Conservation (phyloP, 2,888 invertebrate genomes). For the Laspeyria flexula region DNA sequence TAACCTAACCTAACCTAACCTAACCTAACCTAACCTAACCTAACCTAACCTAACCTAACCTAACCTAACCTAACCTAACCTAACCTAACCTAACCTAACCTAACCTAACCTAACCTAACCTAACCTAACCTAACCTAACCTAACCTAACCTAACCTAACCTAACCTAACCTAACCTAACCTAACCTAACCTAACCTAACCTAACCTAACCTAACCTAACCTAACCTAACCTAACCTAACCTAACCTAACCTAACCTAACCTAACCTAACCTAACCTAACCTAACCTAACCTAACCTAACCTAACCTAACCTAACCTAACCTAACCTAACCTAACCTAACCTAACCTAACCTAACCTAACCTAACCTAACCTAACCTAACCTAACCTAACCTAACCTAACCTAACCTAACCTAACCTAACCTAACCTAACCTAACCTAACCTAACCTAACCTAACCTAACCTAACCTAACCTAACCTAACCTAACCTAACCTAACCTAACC, state of each 20-base stretch:
- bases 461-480: conserved; percentile 26
- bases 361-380: conserved; percentile 28
- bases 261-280: conserved; percentile 18
- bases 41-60: not conserved
- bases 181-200: conserved; percentile 16
- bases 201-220: conserved; percentile 16
- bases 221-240: conserved; percentile 16
- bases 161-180: conserved; percentile 14
- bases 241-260: conserved; percentile 18
- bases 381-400: conserved; percentile 27
- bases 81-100: conserved; percentile 1
- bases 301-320: conserved; percentile 22
- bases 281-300: conserved; percentile 22
- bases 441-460: conserved; percentile 20
- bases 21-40: not conserved
- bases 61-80: not conserved
- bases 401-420: conserved; percentile 27
- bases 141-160: conserved; percentile 9
- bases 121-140: conserved; percentile 11
- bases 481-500: conserved; percentile 24
- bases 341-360: conserved; percentile 26
- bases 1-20: not conserved
- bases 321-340: conserved; percentile 26
- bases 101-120: conserved; percentile 8
- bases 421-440: conserved; percentile 17